A percentile compares a stretch with the other conserved stretches of the same genome.
phyloP scores from a whole-genome alignment of 2,113 vertebrate species.

The Herpailurus yagouaroundi region DNA sequence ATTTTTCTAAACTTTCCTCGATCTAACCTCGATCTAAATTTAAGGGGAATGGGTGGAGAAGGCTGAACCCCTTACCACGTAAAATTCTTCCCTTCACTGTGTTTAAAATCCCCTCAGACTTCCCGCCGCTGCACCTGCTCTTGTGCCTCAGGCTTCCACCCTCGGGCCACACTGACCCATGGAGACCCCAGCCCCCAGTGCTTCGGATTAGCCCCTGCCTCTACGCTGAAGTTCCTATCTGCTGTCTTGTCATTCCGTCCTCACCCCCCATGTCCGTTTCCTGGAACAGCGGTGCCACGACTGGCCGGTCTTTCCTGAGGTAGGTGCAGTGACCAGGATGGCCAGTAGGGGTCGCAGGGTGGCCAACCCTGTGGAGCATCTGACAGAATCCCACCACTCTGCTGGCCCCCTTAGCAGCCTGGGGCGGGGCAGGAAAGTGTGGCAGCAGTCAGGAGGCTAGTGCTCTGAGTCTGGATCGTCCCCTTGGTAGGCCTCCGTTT shows the following conservation, averaged over 20 bases:
- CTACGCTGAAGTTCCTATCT: not conserved
- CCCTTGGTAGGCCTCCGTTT: not conserved
- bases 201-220: not conserved
- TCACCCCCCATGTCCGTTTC: not conserved
- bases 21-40: not conserved
- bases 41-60: not conserved
- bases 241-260: not conserved
- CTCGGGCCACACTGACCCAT: not conserved
- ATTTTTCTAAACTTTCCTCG: not conserved
- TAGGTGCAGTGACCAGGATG: not conserved
- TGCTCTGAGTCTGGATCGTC: not conserved
- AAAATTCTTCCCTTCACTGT: not conserved
- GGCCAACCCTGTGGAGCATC: rapidly evolving
- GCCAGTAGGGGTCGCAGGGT: not conserved
- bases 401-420: not conserved
- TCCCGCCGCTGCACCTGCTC: not conserved
- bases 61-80: not conserved
- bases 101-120: not conserved
- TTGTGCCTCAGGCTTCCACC: not conserved
- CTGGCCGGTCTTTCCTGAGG: not conserved
- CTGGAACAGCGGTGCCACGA: rapidly evolving
- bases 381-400: rapidly evolving
- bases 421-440: not conserved
- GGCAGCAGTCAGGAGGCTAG: not conserved
- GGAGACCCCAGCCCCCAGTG: not conserved